A percentile compares a stretch with the other conserved stretches of the same genome.
Evolutionary conservation across 2,888 invertebrate species (phyloP).

Genomic region (Coecobrya sp.): DNA sequence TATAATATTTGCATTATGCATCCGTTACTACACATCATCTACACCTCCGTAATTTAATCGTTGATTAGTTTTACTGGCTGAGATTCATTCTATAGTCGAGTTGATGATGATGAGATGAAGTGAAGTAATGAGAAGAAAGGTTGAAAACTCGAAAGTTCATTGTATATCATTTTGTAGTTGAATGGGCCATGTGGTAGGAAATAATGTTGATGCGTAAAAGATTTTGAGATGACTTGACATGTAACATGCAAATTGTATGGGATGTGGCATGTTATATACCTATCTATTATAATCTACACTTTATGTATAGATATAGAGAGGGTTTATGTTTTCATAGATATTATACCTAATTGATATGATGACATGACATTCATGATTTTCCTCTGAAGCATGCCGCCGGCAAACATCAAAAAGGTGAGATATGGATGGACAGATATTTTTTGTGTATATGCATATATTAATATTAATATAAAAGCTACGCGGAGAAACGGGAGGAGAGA

Average conservation of each 20-base stretch:
- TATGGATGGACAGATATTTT: conserved; percentile 9
- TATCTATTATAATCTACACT: background rate
- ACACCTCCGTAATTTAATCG: background rate
- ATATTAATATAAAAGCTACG: conserved; percentile 1
- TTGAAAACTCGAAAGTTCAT: background rate
- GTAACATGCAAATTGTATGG: conserved; percentile 11
- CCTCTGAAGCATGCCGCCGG: conserved; percentile 44
- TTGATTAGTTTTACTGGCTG: conserved; percentile 6
- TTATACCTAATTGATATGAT: conserved; percentile 16
- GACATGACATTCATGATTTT: conserved; percentile 58
- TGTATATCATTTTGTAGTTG: background rate
- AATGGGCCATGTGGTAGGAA: background rate
- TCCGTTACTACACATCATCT: background rate
- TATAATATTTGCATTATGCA: background rate
- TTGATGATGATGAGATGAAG: background rate
- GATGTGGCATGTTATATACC: background rate
- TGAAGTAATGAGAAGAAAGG: background rate
- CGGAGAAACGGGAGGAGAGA: conserved; percentile 5
- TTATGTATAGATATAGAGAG: background rate
- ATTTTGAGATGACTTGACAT: conserved; percentile 20
- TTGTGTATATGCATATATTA: background rate
- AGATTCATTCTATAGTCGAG: background rate
- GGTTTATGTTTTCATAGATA: background rate
- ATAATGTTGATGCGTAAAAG: conserved; percentile 9
- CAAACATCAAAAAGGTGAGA: conserved; percentile 58